These are phyloP conservation scores for Leptopilina clavipes DNA, from an alignment of 1,140 invertebrate genomes.

Conservation along the genomic window DNA sequence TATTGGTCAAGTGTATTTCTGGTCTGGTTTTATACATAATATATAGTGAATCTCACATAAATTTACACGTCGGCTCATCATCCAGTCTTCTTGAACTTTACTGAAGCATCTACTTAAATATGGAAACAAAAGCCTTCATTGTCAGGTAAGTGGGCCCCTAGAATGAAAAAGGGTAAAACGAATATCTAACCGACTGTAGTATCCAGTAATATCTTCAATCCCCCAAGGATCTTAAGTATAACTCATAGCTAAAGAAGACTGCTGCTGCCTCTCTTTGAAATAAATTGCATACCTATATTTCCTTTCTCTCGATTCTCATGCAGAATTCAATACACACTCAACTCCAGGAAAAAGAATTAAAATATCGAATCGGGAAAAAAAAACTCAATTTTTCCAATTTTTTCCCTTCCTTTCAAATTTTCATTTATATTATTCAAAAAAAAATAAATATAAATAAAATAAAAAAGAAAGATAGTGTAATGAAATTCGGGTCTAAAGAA, in stretches of 20 bases:
- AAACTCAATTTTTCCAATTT: too few species aligned
- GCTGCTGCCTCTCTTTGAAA: neutral
- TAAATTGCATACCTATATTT: conserved; percentile 13
- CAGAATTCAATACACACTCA: neutral
- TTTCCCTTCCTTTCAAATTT: neutral
- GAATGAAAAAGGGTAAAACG: neutral
- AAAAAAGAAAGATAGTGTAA: too few species aligned
- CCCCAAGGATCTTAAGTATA: neutral
- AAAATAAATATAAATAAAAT: too few species aligned
- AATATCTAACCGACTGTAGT: neutral
- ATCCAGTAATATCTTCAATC: conserved; percentile 16
- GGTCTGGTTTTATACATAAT: neutral
- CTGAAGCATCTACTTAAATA: neutral
- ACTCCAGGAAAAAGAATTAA: neutral
- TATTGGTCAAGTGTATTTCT: conserved; percentile 8
- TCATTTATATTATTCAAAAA: too few species aligned
- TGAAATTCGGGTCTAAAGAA: too few species aligned
- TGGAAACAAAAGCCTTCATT: conserved; percentile 41
- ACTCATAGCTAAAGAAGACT: conserved; percentile 7
- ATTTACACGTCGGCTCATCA: conserved; percentile 43
- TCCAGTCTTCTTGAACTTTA: conserved; percentile 36
- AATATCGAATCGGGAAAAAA: neutral
- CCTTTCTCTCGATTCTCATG: neutral
- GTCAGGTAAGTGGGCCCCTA: conserved; percentile 35
- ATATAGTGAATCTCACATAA: conserved; percentile 30